Conservation (phyloP, 1,140 invertebrate genomes). For the Galendromus occidentalis region DNA sequence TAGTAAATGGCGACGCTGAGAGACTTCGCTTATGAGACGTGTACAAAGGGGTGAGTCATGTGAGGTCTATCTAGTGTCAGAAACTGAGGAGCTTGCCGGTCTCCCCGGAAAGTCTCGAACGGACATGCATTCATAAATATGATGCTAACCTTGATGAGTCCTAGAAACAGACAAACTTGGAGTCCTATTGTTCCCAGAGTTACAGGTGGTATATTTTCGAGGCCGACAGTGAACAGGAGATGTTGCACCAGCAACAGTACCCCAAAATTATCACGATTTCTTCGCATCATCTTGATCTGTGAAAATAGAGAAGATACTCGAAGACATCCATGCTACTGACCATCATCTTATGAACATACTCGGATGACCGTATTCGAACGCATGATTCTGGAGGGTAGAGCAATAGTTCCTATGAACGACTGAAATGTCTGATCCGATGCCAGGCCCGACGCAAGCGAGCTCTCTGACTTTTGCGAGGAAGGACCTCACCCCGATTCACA, state of each 20-base stretch:
- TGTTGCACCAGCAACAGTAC: background rate
- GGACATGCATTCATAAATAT: background rate
- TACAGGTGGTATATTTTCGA: conserved; percentile 40
- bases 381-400: too few relatives aligned
- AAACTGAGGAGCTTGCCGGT: background rate
- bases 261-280: conserved; percentile 1
- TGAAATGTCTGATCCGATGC: too few relatives aligned
- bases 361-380: too few relatives aligned
- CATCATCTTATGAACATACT: too few relatives aligned
- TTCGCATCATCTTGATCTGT: background rate
- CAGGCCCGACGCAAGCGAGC: too few relatives aligned
- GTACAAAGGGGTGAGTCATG: background rate
- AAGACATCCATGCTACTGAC: too few relatives aligned
- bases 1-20: too few relatives aligned
- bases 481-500: too few relatives aligned
- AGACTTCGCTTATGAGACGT: too few relatives aligned
- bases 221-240: conserved; percentile 26
- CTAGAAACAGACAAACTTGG: conserved; percentile 27
- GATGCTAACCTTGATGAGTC: conserved; percentile 16
- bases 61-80: background rate
- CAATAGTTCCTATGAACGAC: too few relatives aligned
- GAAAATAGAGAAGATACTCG: too few relatives aligned
- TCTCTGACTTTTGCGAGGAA: too few relatives aligned
- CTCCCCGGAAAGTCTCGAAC: conserved; percentile 1
- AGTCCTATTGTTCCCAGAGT: conserved; percentile 34